Evolutionary conservation across 2,797 vertebrate species (phyloP).

Genomic region (Ficedula albicollis): DNA sequence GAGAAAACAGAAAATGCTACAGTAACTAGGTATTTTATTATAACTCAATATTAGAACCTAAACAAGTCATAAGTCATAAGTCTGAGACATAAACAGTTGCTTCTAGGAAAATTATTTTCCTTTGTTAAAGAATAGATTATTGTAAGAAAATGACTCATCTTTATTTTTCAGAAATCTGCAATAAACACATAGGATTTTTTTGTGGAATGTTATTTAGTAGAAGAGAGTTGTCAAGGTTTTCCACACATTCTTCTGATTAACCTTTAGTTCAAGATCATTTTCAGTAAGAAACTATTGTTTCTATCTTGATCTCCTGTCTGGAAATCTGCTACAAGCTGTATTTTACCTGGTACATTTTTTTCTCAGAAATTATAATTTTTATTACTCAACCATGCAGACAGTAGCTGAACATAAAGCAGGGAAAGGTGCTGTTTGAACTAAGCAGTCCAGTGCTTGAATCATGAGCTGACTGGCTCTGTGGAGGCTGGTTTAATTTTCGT

Average conservation of each 20-base stretch:
- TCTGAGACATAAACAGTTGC: not conserved
- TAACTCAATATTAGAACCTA: not conserved
- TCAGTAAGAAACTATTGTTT: not conserved
- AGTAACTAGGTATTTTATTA: not conserved
- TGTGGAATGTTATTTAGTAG: not conserved
- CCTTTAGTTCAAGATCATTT: slow-evolving; percentile 35
- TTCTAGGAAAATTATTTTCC: not conserved
- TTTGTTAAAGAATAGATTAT: not conserved
- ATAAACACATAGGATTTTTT: not conserved
- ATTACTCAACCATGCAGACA: not conserved
- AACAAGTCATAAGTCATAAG: not conserved
- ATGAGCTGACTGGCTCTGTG: not conserved
- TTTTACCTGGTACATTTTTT: not conserved
- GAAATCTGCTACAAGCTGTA: not conserved
- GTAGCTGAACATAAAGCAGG: not conserved
- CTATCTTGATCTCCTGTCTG: not conserved
- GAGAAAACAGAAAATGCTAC: not conserved
- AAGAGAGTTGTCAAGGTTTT: not conserved
- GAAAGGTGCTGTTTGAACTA: not conserved
- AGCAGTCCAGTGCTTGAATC: not conserved
- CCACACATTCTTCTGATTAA: slow-evolving; percentile 6
- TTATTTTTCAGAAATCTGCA: not conserved
- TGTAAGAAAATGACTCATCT: not conserved
- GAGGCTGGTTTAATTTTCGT: not conserved
- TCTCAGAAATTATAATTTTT: not conserved